phyloP scores from a whole-genome alignment of 2,113 vertebrate genomes.

The Hydropotes inermis region DNA sequence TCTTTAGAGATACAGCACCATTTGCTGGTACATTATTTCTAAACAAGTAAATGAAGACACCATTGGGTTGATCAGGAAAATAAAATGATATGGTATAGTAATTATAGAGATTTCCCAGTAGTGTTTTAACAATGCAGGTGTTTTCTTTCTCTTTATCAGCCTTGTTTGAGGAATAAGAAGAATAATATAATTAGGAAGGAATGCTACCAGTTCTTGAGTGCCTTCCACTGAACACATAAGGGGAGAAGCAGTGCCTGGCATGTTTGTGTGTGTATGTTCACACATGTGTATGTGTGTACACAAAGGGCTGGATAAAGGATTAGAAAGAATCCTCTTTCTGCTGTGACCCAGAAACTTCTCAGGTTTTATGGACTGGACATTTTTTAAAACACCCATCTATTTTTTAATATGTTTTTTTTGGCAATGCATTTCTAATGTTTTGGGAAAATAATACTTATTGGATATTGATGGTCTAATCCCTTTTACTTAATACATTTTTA shows the following conservation, averaged over 20 bases:
- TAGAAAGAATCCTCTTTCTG: neutral
- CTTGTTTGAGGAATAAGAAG: neutral
- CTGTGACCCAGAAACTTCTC: neutral
- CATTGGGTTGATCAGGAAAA: neutral
- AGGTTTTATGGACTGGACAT: neutral
- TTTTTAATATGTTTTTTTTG: neutral
- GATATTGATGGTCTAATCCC: neutral
- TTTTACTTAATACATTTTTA: neutral
- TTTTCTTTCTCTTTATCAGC: neutral
- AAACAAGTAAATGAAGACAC: neutral
- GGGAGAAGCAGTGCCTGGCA: neutral
- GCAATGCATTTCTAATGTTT: neutral
- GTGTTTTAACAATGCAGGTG: neutral
- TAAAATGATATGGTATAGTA: neutral
- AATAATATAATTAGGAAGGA: neutral
- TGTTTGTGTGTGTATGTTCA: neutral
- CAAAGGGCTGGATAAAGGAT: neutral
- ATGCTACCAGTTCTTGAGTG: neutral
- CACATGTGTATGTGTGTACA: accelerated
- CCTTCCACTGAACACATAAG: neutral
- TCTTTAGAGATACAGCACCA: neutral
- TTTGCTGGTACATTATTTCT: neutral
- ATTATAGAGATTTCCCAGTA: neutral
- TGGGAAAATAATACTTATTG: neutral
- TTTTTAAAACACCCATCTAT: neutral